Conservation (phyloP, 2,797 vertebrate species). For the Molothrus aeneus region DNA sequence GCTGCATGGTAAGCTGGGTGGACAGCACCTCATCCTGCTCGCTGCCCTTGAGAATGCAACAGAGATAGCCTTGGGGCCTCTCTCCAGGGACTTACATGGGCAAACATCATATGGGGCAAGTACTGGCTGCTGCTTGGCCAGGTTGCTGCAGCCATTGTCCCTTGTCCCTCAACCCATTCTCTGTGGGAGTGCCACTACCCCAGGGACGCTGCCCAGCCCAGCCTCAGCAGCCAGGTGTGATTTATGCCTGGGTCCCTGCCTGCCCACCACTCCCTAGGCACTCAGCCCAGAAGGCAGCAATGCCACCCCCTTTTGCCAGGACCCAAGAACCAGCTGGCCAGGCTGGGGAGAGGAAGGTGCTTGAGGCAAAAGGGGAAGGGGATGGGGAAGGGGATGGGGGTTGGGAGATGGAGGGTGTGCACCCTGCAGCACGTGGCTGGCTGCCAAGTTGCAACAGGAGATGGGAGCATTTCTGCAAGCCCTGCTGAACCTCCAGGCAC, state of each 20-base stretch:
- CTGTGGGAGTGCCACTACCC: not conserved
- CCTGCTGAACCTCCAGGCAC: not conserved
- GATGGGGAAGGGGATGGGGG: not conserved
- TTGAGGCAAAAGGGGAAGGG: not conserved
- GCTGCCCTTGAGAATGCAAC: not conserved
- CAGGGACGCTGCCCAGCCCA: not conserved
- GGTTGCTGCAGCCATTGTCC: not conserved
- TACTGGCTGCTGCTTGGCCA: not conserved
- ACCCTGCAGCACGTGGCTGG: not conserved
- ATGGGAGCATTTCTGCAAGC: not conserved
- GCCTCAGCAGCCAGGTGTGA: not conserved
- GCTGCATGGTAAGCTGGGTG: not conserved
- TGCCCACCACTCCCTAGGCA: not conserved
- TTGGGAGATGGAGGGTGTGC: fast-evolving
- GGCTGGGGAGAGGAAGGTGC: fast-evolving
- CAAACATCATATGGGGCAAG: fast-evolving
- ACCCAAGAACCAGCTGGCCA: not conserved
- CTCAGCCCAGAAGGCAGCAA: fast-evolving
- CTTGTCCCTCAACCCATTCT: not conserved
- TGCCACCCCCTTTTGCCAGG: not conserved
- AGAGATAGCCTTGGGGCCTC: not conserved
- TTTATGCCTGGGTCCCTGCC: not conserved
- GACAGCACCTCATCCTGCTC: not conserved
- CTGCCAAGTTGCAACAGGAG: not conserved
- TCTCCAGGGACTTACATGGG: not conserved